These are phyloP conservation scores for Lacanobia oleracea DNA, from an alignment of 2,888 invertebrate species.

Conservation along the genomic window DNA sequence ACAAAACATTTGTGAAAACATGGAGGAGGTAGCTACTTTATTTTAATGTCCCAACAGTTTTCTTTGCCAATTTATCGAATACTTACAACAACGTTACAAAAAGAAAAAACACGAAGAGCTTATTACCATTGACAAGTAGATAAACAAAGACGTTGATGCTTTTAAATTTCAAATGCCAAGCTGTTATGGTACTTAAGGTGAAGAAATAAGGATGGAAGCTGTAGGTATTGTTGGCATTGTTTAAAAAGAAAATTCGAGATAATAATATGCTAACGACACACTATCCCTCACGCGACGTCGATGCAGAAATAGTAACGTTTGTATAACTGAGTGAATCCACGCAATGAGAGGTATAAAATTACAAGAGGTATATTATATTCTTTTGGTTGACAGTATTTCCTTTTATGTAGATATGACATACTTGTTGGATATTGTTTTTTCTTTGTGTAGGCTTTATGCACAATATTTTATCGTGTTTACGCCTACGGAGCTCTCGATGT, in stretches of 20 bases:
- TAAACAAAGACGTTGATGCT: slow-evolving; percentile 26
- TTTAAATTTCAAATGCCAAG: slow-evolving; percentile 22
- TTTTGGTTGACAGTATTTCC: slow-evolving; percentile 41
- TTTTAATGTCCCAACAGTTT: slow-evolving; percentile 44
- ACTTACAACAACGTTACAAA: slow-evolving; percentile 54
- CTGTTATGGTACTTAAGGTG: slow-evolving; percentile 45
- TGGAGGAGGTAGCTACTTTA: slow-evolving; percentile 37
- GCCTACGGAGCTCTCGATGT: slow-evolving; percentile 14
- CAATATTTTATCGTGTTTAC: slow-evolving; percentile 24
- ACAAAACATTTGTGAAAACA: slow-evolving; percentile 48
- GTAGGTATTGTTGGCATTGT: slow-evolving; percentile 40
- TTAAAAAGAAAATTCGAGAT: slow-evolving; percentile 67
- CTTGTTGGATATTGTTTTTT: slow-evolving; percentile 26
- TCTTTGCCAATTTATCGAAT: slow-evolving; percentile 57
- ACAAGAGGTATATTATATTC: slow-evolving; percentile 50
- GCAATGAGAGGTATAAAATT: slow-evolving; percentile 76
- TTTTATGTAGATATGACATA: slow-evolving; percentile 47
- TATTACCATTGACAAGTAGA: slow-evolving; percentile 71
- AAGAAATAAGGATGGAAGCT: slow-evolving; percentile 50
- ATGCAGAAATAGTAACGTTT: slow-evolving; percentile 72
- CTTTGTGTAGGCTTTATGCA: slow-evolving; percentile 22
- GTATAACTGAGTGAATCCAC: slow-evolving; percentile 77
- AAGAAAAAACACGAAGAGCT: slow-evolving; percentile 59
- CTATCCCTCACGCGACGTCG: slow-evolving; percentile 80
- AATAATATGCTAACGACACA: slow-evolving; percentile 78